Conservation (phyloP, 2,888 invertebrate genomes). For the Strigamia transsilvanica region DNA sequence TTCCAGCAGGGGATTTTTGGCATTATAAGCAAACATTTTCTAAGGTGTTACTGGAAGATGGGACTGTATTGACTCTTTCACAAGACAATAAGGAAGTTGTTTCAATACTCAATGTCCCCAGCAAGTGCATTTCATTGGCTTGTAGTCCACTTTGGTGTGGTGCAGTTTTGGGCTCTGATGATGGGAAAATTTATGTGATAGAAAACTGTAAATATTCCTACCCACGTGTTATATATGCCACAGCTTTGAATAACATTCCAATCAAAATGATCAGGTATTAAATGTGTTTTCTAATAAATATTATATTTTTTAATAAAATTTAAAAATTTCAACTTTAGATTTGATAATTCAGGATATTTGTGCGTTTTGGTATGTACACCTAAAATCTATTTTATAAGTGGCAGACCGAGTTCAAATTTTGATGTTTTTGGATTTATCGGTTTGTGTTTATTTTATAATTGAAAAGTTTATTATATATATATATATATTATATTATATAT, state of each 20-base stretch:
- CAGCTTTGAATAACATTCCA: slow-evolving; percentile 1
- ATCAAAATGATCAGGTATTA: neutral
- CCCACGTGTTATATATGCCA: slow-evolving; percentile 2
- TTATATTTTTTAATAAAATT: neutral
- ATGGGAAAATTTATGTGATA: neutral
- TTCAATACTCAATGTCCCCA: slow-evolving; percentile 16
- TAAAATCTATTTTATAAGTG: slow-evolving; percentile 41
- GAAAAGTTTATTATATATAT: too few species aligned
- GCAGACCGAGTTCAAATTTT: slow-evolving; percentile 37
- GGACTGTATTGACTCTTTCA: neutral
- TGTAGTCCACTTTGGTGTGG: slow-evolving; percentile 50
- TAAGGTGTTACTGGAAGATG: slow-evolving; percentile 18
- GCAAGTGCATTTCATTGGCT: neutral
- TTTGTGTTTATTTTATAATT: neutral
- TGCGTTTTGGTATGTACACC: neutral
- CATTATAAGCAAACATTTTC: neutral
- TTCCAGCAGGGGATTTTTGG: neutral
- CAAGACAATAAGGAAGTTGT: neutral
- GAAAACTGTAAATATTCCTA: slow-evolving; percentile 23
- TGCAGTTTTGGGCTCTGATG: neutral
- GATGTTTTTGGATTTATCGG: slow-evolving; percentile 20
- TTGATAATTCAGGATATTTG: slow-evolving; percentile 23
- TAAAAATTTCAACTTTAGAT: neutral
- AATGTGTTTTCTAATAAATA: too few species aligned
- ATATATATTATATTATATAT: too few species aligned